Conservation (phyloP, 53 echinoderm and acorn worm genomes). For the Henricia sp. region DNA sequence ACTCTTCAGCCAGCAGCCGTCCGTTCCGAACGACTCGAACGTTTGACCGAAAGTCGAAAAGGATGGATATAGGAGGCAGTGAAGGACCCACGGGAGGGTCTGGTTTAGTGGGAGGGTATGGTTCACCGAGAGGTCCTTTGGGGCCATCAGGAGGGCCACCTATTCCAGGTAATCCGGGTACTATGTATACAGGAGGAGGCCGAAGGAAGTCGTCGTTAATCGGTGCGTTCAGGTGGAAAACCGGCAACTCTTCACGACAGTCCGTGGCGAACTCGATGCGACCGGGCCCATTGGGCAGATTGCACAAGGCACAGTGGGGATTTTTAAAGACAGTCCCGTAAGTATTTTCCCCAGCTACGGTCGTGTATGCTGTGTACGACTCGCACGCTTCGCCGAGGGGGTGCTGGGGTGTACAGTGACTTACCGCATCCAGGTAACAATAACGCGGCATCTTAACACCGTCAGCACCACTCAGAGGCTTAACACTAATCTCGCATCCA, state of each 20-base stretch:
- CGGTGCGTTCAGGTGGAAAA: not conserved
- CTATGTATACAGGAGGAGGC: not conserved
- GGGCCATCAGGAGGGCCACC: not conserved
- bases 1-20: slow-evolving; percentile 4
- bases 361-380: slow-evolving; percentile 45
- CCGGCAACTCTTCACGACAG: not conserved
- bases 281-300: slow-evolving; percentile 7
- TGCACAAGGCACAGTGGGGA: slow-evolving; percentile 60
- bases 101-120: not conserved
- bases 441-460: not conserved
- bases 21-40: slow-evolving; percentile 10
- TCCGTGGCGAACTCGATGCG: slow-evolving; percentile 27
- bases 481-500: not conserved
- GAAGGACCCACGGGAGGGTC: not conserved
- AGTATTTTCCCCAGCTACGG: not conserved
- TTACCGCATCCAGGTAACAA: slow-evolving; percentile 17
- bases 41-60: slow-evolving; percentile 52
- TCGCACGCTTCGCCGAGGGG: slow-evolving; percentile 39
- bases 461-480: not conserved
- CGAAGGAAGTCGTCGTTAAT: not conserved
- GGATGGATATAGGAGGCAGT: slow-evolving; percentile 45
- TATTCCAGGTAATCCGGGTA: not conserved
- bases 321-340: slow-evolving; percentile 4
- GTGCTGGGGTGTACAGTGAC: slow-evolving; percentile 7
- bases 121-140: not conserved